These are phyloP conservation scores for Psettodes erumei DNA, from an alignment of 2,113 vertebrate genomes.

Conservation along the genomic window DNA sequence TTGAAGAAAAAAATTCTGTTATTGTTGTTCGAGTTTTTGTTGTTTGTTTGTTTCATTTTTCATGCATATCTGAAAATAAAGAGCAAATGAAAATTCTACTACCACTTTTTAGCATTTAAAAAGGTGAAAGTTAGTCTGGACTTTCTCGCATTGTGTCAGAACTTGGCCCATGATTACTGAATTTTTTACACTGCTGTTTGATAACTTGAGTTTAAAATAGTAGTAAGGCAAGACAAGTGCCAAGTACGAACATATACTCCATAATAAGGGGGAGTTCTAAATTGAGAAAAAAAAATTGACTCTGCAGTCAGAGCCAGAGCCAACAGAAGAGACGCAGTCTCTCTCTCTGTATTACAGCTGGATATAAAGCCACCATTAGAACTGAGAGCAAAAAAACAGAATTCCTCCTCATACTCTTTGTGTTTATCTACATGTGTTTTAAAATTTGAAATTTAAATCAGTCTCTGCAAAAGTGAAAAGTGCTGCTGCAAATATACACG, in stretches of 20 bases:
- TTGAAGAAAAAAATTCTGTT: slow-evolving; percentile 21
- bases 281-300: slow-evolving; percentile 7
- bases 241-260: no score
- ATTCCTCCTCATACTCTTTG: not conserved
- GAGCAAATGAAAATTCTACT: not conserved
- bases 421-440: not conserved
- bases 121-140: slow-evolving; percentile 1
- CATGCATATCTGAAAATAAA: slow-evolving; percentile 8
- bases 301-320: slow-evolving; percentile 10
- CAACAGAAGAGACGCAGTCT: not conserved
- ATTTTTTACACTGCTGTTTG: slow-evolving; percentile 5
- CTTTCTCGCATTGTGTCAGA: slow-evolving; percentile 3
- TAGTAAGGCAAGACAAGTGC: slow-evolving; percentile 5
- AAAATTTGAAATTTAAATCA: not conserved
- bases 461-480: not conserved
- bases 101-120: not conserved
- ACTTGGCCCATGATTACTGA: not conserved
- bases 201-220: not conserved
- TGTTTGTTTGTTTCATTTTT: slow-evolving; percentile 7
- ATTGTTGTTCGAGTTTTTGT: not conserved
- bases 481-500: not conserved
- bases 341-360: slow-evolving; percentile 4
- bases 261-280: slow-evolving; percentile 16
- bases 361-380: slow-evolving; percentile 40
- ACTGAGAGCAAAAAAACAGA: slow-evolving; percentile 4